phyloP scores from a whole-genome alignment of 1,140 invertebrate genomes.

The Ericerus pela region DNA sequence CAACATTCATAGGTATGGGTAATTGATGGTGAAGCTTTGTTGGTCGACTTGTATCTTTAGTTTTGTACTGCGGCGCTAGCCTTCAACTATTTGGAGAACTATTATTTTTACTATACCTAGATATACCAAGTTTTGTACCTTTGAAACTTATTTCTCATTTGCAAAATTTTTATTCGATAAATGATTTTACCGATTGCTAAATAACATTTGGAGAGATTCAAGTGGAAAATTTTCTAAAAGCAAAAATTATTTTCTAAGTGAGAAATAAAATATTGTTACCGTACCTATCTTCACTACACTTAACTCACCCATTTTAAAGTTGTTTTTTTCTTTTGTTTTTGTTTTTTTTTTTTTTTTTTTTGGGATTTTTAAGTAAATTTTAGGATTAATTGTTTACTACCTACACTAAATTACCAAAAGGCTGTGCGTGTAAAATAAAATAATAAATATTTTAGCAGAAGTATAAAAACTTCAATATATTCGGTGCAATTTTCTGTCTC shows the following conservation, averaged over 20 bases:
- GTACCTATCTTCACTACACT: no score
- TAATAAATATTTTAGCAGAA: background rate
- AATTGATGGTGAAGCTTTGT: no score
- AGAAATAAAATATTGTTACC: no score
- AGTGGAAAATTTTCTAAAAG: background rate
- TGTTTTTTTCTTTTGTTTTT: background rate
- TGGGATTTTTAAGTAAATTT: background rate
- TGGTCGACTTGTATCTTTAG: no score
- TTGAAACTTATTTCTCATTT: background rate
- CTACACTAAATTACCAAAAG: conserved; percentile 1
- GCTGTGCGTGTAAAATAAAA: conserved; percentile 5
- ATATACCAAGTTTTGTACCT: no score
- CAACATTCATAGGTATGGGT: no score
- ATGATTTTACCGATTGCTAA: no score
- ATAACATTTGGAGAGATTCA: no score
- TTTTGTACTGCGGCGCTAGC: no score
- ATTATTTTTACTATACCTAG: no score
- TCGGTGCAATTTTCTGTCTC: background rate
- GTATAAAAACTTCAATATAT: background rate
- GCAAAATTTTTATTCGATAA: background rate
- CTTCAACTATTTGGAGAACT: no score
- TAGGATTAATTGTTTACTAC: background rate
- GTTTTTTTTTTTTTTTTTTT: background rate
- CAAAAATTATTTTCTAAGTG: background rate
- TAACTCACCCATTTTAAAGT: no score